These are phyloP conservation scores for Caenorhabditis sp. DNA, from an alignment of 2,888 invertebrate species.

Conservation along the genomic window DNA sequence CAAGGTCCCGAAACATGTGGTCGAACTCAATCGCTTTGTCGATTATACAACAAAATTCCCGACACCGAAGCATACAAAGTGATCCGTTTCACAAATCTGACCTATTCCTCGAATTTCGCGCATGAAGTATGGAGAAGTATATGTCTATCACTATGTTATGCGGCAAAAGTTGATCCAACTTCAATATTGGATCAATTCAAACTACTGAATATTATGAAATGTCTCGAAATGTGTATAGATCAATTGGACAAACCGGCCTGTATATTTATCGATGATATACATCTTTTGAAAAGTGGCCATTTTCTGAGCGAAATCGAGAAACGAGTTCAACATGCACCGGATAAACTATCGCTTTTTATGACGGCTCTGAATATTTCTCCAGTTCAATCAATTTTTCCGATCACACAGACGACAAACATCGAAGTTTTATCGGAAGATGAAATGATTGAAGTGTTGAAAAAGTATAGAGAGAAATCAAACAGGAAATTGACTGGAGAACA, in stretches of 20 bases:
- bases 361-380: conserved; percentile 43
- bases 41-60: conserved; percentile 38
- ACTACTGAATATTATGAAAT: conserved; percentile 21
- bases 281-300: conserved; percentile 62
- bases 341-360: conserved; percentile 44
- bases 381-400: conserved; percentile 45
- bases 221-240: conserved; percentile 15
- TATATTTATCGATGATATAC: conserved; percentile 67
- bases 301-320: conserved; percentile 49
- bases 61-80: conserved; percentile 42
- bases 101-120: conserved; percentile 61
- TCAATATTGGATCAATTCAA: conserved; percentile 34
- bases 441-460: conserved; percentile 52
- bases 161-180: conserved; percentile 30
- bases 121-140: conserved; percentile 63
- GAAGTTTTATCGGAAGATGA: conserved; percentile 45
- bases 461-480: conserved; percentile 32
- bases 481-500: conserved; percentile 52
- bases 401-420: conserved; percentile 46
- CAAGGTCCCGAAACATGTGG: conserved; percentile 46
- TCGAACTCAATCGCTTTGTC: conserved; percentile 44
- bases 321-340: conserved; percentile 38
- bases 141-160: conserved; percentile 31
- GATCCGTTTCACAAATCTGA: conserved; percentile 55
- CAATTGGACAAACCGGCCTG: conserved; percentile 57